Evolutionary conservation across 2,888 invertebrate genomes (phyloP), one percentile per base, ranked within the genome.

Genomic region (Drosophila sordidapex): DNA sequence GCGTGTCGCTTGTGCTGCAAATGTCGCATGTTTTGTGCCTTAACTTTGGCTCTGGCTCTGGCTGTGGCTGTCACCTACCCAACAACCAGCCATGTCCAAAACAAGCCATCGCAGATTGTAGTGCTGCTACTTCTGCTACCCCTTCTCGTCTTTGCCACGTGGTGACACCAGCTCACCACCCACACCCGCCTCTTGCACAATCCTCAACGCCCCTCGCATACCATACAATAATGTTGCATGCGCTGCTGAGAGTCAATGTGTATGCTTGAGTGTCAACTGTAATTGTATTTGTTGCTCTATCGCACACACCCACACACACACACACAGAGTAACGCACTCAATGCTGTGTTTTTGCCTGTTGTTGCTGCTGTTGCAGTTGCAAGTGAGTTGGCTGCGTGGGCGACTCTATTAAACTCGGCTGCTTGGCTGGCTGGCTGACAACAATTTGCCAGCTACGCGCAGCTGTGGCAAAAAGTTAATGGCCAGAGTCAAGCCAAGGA

Each of bases 211-310:
- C 59, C 62, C 25, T 69, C 73, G 76, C 87, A 87, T 88, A 88
- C 85, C 82, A 84, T 88, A 88, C 81, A 81, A 84, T 84, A 84
- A 86, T 81, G 84, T 82, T 85, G 82, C 74, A 84, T 79, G 74
- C 80, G 80, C 66, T 81, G 82, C 70, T 79, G 74, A 76, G 78
- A 57, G 35, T 60, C 35, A 43, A 48, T 46, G 59, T 49, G 61
- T 58, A 52, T 35, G 54, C 46, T 40, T 43, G 51, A 54, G 77
- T 79, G 78, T 85, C 85, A 80, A 72, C 72, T 79, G 80, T 80
- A 79, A 79, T 80, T 79, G 80, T 79, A 60, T 78, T 75, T 76
- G 79, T 76, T 76, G 69, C 27, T 65, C 57, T 58, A 62, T 48
- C 66, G 36, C 62, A 61, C 33, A 54, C 52, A 60, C 25, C 21